phyloP scores from a whole-genome alignment of 2,113 vertebrate genomes.

The Alces alces region DNA sequence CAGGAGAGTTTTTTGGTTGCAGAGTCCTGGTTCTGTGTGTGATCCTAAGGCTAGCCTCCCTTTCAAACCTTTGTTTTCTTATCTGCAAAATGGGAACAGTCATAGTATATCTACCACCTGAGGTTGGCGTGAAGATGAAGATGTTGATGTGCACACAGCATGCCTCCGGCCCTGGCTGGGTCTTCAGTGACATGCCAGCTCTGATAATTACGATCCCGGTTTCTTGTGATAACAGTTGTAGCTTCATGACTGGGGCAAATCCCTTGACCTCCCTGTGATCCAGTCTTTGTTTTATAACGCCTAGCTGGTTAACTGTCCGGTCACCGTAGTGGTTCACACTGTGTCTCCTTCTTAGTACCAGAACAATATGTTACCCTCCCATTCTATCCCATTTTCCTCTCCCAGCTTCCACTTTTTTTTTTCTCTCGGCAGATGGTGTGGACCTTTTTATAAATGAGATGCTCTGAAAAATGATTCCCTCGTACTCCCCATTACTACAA shows the following conservation, averaged over 20 bases:
- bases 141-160: fast-evolving
- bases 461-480: conserved; percentile 35
- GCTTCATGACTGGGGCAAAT: background rate
- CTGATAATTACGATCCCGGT: fast-evolving
- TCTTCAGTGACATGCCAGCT: background rate
- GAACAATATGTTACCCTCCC: background rate
- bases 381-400: background rate
- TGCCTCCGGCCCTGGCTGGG: fast-evolving
- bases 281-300: background rate
- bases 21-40: no score
- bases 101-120: fast-evolving
- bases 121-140: background rate
- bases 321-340: background rate
- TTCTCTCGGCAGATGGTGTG: background rate
- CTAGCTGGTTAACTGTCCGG: fast-evolving
- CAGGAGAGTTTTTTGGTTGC: background rate
- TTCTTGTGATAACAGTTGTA: background rate
- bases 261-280: background rate
- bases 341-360: background rate
- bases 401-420: background rate
- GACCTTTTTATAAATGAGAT: conserved; percentile 49
- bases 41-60: background rate
- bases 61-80: background rate
- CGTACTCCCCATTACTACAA: conserved; percentile 13
- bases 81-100: background rate